These are phyloP conservation scores for Allobates femoralis DNA, from an alignment of 2,797 vertebrate species.

Conservation along the genomic window DNA sequence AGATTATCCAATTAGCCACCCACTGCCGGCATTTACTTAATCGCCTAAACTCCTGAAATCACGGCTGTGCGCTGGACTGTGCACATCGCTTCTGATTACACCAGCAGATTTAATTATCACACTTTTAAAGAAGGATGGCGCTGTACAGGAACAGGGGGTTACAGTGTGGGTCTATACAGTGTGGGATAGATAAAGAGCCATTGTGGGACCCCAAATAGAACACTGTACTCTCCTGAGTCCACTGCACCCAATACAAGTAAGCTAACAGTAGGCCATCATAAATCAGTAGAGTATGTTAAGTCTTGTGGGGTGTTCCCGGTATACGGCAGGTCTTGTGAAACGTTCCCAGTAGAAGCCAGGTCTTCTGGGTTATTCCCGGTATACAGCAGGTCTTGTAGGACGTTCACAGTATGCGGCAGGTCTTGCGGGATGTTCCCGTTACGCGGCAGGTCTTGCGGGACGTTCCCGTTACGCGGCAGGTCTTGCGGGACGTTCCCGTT, in stretches of 20 bases:
- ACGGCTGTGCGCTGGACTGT: slow-evolving; percentile 76
- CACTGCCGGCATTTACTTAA: slow-evolving; percentile 79
- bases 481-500: neutral
- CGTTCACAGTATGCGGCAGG: no score
- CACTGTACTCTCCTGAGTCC: slow-evolving; percentile 83
- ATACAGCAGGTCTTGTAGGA: no score
- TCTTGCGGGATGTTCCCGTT: no score
- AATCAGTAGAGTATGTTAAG: neutral
- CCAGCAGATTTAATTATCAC: slow-evolving; percentile 81
- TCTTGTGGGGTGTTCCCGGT: neutral
- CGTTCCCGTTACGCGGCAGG: no score
- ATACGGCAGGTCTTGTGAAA: no score
- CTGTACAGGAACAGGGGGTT: slow-evolving; percentile 64
- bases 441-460: no score
- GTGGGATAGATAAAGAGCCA: slow-evolving; percentile 71
- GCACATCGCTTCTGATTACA: slow-evolving; percentile 72
- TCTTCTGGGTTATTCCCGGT: no score
- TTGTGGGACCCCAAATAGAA: slow-evolving; percentile 75
- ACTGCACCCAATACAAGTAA: no score
- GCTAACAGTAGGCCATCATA: neutral
- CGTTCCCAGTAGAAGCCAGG: neutral
- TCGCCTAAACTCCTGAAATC: slow-evolving; percentile 80
- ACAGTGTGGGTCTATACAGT: slow-evolving; percentile 71
- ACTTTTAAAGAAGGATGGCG: slow-evolving; percentile 73
- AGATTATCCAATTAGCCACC: slow-evolving; percentile 93